Evolutionary conservation across 2,113 vertebrate genomes (phyloP).

Genomic region (Phainopepla nitens): DNA sequence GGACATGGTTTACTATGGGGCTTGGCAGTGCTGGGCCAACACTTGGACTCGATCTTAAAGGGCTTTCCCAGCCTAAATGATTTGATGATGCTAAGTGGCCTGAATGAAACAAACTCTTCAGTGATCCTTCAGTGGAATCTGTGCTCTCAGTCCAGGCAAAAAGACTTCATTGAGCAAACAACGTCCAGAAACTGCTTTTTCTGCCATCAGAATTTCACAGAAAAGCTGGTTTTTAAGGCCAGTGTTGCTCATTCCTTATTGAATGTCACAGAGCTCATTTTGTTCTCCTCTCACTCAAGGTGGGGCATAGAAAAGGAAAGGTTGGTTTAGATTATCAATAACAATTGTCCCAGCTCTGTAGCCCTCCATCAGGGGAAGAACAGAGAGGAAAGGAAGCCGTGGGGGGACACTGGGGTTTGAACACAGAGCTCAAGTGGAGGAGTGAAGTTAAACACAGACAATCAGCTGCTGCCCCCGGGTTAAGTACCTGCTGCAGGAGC

Average conservation of each 20-base stretch:
- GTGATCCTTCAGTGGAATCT: neutral
- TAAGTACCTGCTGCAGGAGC: slow-evolving; percentile 54
- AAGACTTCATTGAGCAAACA: neutral
- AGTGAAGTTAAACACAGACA: slow-evolving; percentile 28
- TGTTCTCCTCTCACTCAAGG: neutral
- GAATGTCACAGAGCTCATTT: neutral
- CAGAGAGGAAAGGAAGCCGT: neutral
- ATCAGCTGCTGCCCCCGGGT: slow-evolving; percentile 29
- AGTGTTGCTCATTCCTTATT: neutral
- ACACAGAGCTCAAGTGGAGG: slow-evolving; percentile 4
- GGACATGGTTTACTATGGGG: neutral
- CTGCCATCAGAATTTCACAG: neutral
- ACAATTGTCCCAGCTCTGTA: neutral
- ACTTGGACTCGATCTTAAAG: neutral
- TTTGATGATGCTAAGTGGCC: neutral
- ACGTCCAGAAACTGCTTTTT: neutral
- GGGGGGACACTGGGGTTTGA: neutral
- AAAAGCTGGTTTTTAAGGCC: neutral
- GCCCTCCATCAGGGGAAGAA: neutral
- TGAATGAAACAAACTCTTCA: neutral
- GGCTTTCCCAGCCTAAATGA: neutral
- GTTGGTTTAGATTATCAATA: slow-evolving; percentile 45
- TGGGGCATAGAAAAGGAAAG: neutral
- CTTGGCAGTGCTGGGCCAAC: neutral
- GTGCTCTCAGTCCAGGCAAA: neutral